Conservation (phyloP, 2,888 invertebrate species). For the Trachelus iudaicus region DNA sequence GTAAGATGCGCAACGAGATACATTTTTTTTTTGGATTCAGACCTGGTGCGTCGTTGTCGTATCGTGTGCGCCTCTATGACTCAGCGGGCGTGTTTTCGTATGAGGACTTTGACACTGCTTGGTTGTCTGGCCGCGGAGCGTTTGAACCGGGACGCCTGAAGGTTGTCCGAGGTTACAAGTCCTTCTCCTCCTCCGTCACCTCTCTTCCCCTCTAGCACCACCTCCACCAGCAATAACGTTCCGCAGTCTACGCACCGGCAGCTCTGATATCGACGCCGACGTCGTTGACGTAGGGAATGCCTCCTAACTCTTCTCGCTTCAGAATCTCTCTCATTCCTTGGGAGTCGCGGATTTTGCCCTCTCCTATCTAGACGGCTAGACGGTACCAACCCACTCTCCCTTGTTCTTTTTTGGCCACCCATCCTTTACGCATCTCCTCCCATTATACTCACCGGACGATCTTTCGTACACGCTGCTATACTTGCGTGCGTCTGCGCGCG, state of each 20-base stretch:
- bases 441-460: no score
- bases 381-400: constrained; percentile 14
- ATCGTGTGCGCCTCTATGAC: constrained; percentile 9
- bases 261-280: constrained; percentile 1
- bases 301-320: no score
- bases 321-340: constrained; percentile 5
- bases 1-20: no score
- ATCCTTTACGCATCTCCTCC: constrained; percentile 18
- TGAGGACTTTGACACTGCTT: constrained; percentile 47
- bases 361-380: constrained; percentile 34
- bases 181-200: constrained; percentile 2
- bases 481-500: no score
- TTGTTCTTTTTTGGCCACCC: constrained; percentile 18
- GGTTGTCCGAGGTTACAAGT: constrained; percentile 46
- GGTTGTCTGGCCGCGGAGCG: constrained; percentile 39
- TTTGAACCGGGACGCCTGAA: constrained; percentile 41
- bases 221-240: background rate
- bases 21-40: no score
- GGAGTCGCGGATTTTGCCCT: constrained; percentile 30
- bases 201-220: background rate
- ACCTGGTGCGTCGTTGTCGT: no score
- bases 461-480: no score
- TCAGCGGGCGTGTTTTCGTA: constrained; percentile 36
- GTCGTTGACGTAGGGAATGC: background rate
- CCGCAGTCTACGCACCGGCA: background rate